Conservation (phyloP, 2,113 vertebrate genomes). For the Dolichotis patagonum region DNA sequence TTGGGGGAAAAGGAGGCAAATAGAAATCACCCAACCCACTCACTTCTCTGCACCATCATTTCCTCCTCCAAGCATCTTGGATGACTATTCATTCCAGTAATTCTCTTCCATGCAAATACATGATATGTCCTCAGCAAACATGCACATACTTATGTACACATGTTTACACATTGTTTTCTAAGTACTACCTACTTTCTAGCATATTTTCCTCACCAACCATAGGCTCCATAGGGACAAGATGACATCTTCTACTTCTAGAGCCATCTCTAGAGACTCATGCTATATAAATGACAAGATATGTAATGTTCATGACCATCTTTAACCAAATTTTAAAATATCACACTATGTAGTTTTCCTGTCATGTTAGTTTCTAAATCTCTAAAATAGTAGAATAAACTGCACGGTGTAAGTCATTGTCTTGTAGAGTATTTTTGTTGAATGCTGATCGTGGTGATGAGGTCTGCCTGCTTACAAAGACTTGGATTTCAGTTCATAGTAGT, state of each 20-base stretch:
- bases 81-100: not conserved
- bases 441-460: too few species aligned
- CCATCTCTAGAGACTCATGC: not conserved
- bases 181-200: not conserved
- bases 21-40: not conserved
- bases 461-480: not conserved
- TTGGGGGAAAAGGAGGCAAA: fast-evolving
- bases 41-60: not conserved
- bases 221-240: not conserved
- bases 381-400: not conserved
- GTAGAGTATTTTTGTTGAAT: not conserved
- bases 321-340: not conserved
- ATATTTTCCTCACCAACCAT: not conserved
- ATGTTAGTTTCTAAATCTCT: not conserved
- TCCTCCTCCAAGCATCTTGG: not conserved
- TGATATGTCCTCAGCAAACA: not conserved
- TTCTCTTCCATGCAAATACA: not conserved
- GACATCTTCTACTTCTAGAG: not conserved
- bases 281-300: not conserved
- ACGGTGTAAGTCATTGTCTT: too few species aligned
- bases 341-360: not conserved
- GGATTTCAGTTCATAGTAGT: not conserved
- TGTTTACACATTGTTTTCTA: not conserved
- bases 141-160: too few species aligned
- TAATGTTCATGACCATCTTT: not conserved